A percentile compares a stretch with the other conserved stretches of the same genome.
phyloP scores from a whole-genome alignment of 2,113 vertebrate genomes.

The Apaloderma vittatum region DNA sequence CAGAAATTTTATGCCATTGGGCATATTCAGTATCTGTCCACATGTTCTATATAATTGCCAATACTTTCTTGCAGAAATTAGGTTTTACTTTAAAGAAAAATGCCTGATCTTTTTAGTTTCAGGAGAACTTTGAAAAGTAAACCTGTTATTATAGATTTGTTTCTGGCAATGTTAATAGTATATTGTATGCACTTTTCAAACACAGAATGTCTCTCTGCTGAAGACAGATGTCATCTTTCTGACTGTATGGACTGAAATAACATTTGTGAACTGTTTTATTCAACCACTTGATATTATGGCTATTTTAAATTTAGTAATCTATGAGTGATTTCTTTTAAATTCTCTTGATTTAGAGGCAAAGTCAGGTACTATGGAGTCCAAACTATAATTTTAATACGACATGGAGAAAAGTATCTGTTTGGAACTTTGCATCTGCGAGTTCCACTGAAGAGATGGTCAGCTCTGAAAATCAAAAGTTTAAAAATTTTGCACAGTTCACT shows the following conservation, averaged over 20 bases:
- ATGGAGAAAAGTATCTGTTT: background rate
- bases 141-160: background rate
- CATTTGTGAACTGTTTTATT: background rate
- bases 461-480: background rate
- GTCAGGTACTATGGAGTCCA: background rate
- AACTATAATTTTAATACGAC: background rate
- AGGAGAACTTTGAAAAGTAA: background rate
- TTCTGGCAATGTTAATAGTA: background rate
- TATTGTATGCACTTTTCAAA: background rate
- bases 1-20: background rate
- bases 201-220: background rate
- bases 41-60: background rate
- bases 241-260: background rate
- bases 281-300: background rate
- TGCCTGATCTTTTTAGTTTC: background rate
- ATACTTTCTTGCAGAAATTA: background rate
- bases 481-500: background rate
- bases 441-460: background rate
- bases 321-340: background rate
- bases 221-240: background rate
- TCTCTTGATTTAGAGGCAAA: background rate
- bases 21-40: background rate
- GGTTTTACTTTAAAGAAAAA: background rate
- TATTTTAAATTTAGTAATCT: background rate
- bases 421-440: background rate